These are phyloP conservation scores for Passer domesticus DNA, from an alignment of 2,113 vertebrate genomes.

Conservation along the genomic window DNA sequence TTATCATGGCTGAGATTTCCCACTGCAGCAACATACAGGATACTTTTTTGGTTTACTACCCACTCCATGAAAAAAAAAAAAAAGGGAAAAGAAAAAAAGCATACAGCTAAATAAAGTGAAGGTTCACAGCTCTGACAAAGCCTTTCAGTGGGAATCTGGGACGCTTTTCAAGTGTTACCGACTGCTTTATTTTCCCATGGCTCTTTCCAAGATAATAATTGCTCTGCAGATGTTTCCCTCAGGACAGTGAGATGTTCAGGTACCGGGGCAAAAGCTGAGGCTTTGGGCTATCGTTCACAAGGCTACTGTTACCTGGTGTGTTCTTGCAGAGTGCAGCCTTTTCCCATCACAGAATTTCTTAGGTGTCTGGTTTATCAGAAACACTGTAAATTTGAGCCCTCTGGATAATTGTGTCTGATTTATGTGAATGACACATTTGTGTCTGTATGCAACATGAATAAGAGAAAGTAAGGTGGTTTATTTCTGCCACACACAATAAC, in stretches of 20 bases:
- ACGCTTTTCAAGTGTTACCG: slow-evolving; percentile 67
- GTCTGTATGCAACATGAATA: slow-evolving; percentile 21
- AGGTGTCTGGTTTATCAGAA: slow-evolving; percentile 53
- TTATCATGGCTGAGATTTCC: slow-evolving; percentile 45
- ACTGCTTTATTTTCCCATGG: slow-evolving; percentile 70
- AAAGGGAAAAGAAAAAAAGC: neutral
- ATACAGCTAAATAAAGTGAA: slow-evolving; percentile 65
- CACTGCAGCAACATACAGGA: slow-evolving; percentile 43
- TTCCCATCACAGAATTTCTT: slow-evolving; percentile 60
- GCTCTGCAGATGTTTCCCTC: slow-evolving; percentile 67
- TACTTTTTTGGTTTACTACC: slow-evolving; percentile 53
- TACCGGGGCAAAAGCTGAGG: slow-evolving; percentile 43
- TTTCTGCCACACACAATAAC: neutral
- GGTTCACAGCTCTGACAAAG: slow-evolving; percentile 66
- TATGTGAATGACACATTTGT: slow-evolving; percentile 33
- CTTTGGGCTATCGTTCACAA: slow-evolving; percentile 50
- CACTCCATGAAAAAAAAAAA: neutral
- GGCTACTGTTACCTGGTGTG: slow-evolving; percentile 55
- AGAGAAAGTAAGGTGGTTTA: neutral
- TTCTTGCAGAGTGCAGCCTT: slow-evolving; percentile 46
- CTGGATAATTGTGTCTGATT: slow-evolving; percentile 34
- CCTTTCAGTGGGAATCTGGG: slow-evolving; percentile 68
- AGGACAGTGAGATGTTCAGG: slow-evolving; percentile 61
- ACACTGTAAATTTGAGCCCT: slow-evolving; percentile 26
- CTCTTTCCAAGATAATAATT: slow-evolving; percentile 72